Base-by-base conservation (phyloP, 2,888 invertebrate species). In the Leucophenga montana region DNA sequence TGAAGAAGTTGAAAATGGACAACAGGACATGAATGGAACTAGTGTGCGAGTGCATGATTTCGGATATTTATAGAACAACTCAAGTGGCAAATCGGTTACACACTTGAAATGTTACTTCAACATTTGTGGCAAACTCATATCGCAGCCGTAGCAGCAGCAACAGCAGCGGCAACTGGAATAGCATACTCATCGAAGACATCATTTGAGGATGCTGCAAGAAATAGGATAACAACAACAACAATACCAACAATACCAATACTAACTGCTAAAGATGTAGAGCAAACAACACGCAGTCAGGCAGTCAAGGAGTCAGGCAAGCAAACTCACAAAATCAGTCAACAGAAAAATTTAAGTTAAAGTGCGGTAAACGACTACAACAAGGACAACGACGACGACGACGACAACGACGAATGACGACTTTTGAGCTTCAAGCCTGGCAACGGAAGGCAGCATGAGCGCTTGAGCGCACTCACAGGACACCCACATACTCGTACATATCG, bases 71-170 rank as follows among this genome's bases (percentile, higher is more conserved):
- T 85, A 83, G 82, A 85, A 78, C 77, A 81, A 85, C 80, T 86
- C 79, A 83, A 86, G 87, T 83, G 85, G 82, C 83, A 87, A 86
- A 86, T 87, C 85, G 83, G 83, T 87, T 85, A 83, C 83, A 84
- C 85, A 85, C 82, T 82, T 80, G 76, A 80, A 84, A 79, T 79
- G 78, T 76, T 82, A 80, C 75, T 16, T 46, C 48, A 75, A 76
- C 80, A 82, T 80, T 80, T 75, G 77, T 78, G 73, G 82, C 78
- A 75, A 59, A 59, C 64, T 64, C 64, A 44, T 33, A 59, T 68
- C 56, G 27, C 31, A 39, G 39, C 39, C 3, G 9, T 5, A 8
- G 39, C 39, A 39, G 39, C 39, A 39, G 9, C 2, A 18, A 56
- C 27, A 56, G 14, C 56, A 56, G 1, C 16, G 16, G 16, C 18